Evolutionary conservation across 2,113 vertebrate genomes (phyloP), one percentile per base, ranked within the genome.

Genomic region (Athene noctua): DNA sequence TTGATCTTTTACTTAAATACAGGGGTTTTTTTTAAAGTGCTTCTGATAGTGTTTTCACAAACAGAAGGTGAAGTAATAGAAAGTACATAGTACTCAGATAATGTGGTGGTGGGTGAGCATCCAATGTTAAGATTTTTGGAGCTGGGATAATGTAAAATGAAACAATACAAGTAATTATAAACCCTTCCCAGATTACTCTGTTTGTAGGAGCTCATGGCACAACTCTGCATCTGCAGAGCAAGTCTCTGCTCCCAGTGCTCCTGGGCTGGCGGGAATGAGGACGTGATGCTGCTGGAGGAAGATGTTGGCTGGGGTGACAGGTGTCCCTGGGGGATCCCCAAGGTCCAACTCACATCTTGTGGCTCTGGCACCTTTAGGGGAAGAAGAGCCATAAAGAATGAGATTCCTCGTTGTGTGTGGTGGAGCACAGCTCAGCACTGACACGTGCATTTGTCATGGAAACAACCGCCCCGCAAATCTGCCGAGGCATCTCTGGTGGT

Each of bases 331-430:
- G 22, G 38, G 30, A 3, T 70, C 51, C 44, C 40, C 3, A 4
- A 18, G 38, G 77, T 62, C 85, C 10, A 9, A 22, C 32, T 0
- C 1, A 13, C 46, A 42, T 79, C 74, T 70, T 1, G 2, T 3
- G 5, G 87, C 91, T 61, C 54, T 25, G 57, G 87, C 55, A 89
- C 65, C 80, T 55, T 65, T 34, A 77, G 91, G 81, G 66, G 32
- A 44, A 62, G 81, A 49, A 79, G 52, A 8, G 71, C 32, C 12
- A 13, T 9, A 16, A 52, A 20, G 73, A 46, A 55, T 11, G 29
- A 57, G 72, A 26, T 77, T 47, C 26, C 55, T 44, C 0, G 10
- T 27, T 0, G 2, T 1, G 8, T 19, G 54, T 27, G 52, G 22
- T 2, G 15, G 5, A 13, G 80, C 8, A 8, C 55, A 32, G 86